phyloP scores from a whole-genome alignment of 2,113 vertebrate genomes.

The Anhinga anhinga region DNA sequence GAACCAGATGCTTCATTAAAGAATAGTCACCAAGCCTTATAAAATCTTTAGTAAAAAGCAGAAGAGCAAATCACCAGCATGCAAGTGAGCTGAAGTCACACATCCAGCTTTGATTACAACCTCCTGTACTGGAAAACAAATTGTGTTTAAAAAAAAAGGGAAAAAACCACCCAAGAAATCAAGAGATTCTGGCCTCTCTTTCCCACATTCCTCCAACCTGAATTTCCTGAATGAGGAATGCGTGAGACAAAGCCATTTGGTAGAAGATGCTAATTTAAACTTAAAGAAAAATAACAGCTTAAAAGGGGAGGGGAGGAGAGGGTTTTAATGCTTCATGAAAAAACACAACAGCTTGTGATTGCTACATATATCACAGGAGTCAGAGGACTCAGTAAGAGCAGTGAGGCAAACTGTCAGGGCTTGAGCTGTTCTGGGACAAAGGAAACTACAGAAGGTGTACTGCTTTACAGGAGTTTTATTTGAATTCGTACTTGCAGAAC shows the following conservation, averaged over 20 bases:
- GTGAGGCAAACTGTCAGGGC: not conserved
- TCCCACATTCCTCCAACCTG: constrained; percentile 11
- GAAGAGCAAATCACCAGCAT: constrained; percentile 10
- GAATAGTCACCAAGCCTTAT: constrained; percentile 54
- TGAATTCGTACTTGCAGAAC: not conserved
- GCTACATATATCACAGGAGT: not conserved
- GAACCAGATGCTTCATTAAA: constrained; percentile 67
- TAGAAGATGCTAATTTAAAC: constrained; percentile 50
- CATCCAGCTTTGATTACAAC: constrained; percentile 19
- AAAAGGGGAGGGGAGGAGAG: not conserved
- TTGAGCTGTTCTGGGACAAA: not conserved
- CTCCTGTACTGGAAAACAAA: not conserved
- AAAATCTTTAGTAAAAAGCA: constrained; percentile 41
- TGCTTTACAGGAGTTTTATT: not conserved
- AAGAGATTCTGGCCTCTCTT: not conserved
- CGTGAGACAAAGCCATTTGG: constrained; percentile 45
- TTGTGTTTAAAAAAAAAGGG: not conserved
- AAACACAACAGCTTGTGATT: not conserved
- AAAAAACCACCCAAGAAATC: not conserved
- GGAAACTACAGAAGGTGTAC: not conserved
- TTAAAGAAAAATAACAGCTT: constrained; percentile 51
- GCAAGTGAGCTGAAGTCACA: constrained; percentile 18
- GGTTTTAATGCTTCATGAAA: not conserved
- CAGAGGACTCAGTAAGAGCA: not conserved
- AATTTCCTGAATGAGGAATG: constrained; percentile 15